Base-by-base conservation (phyloP, 1,140 invertebrate genomes). In the Heterodera schachtii region DNA sequence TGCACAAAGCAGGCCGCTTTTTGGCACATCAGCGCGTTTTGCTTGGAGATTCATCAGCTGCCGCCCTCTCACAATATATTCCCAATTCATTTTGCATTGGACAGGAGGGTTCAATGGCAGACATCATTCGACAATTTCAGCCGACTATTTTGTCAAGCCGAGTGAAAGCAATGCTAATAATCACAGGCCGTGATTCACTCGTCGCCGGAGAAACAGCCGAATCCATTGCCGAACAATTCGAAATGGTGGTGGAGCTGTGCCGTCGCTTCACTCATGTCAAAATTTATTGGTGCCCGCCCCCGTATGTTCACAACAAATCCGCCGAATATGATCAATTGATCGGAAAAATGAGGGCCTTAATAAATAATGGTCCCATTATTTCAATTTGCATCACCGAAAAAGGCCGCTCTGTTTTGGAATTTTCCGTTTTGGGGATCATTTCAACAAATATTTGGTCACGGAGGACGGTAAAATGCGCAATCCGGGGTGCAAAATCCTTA, bases 21-120 rank as follows among this genome's bases (percentile, higher is more conserved):
- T n/a, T 76, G 8, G 64, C 11, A 44, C 43, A 41, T 0, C 44
- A 41, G 0, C 44, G 44, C 16, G 75, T 76, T 43, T 19, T 76
- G 52, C 19, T 76, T 7, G 75, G 75, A 7, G 75, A 76, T 21
- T 76, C 75, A 21, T 76, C 41, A 5, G 75, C 75, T 8, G 13
- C 7, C 6, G 19, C 64, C 6, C 21, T 76, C 0, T 8, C 13
- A 19, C 49, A 52, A 11, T 52, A 52, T 11, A 52, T 52, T 2
- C 6, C 6, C 49, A 11, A 11, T 11, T 52, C 49, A 11, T 8
- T 52, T 52, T 52, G 49, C 49, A 52, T 52, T 11, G 49, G 49
- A 31, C 31, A 31, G 31, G 31, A 31, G 31, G 31, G 31, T 0
- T 31, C 31, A 31, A 31, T 31, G 31, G 31, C 31, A 31, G 31